phyloP scores from a whole-genome alignment of 2,797 vertebrate species.

The Onychomys torridus region DNA sequence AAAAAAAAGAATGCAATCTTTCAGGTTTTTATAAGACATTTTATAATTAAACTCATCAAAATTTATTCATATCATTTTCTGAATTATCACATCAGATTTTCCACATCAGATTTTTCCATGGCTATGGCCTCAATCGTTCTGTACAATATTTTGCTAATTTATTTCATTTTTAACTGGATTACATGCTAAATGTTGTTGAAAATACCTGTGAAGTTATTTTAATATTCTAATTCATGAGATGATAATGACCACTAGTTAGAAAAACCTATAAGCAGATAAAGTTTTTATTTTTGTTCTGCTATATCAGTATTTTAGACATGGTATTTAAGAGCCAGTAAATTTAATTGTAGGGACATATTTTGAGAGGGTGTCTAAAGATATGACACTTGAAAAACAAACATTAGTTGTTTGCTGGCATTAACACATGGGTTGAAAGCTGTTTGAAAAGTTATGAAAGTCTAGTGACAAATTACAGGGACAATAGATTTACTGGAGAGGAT shows the following conservation, averaged over 20 bases:
- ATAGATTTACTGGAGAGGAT: not conserved
- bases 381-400: conserved; percentile 67
- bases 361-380: conserved; percentile 64
- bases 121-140: not conserved
- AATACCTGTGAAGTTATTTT: conserved; percentile 2
- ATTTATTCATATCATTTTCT: conserved; percentile 39
- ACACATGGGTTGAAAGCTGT: conserved; percentile 50
- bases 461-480: conserved; percentile 30
- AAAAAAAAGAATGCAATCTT: not conserved
- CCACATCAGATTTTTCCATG: not conserved
- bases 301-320: conserved; percentile 33
- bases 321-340: conserved; percentile 32
- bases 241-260: not conserved
- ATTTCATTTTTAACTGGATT: not conserved
- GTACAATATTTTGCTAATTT: not conserved
- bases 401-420: conserved; percentile 31
- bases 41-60: not conserved
- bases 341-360: conserved; percentile 63
- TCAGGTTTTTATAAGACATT: not conserved
- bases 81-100: no score
- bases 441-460: conserved; percentile 59
- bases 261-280: conserved; percentile 4
- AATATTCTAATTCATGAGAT: conserved; percentile 18
- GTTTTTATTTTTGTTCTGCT: conserved; percentile 35
- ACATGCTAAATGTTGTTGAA: not conserved